These are phyloP conservation scores for Apantesis nais DNA, from an alignment of 2,888 invertebrate species.

Conservation along the genomic window DNA sequence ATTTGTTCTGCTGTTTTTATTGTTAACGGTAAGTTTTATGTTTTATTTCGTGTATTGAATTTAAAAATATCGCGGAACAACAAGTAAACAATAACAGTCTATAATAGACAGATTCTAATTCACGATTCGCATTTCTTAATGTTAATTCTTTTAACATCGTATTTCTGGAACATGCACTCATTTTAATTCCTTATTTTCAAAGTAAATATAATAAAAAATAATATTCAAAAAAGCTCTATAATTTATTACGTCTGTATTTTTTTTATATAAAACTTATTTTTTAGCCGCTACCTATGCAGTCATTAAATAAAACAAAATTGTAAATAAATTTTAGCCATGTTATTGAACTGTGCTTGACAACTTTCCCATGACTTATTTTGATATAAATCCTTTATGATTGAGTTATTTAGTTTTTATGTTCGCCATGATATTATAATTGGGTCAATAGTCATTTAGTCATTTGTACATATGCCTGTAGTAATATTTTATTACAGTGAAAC, in stretches of 20 bases:
- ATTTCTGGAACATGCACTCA: not conserved
- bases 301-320: not conserved
- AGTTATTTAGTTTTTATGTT: not conserved
- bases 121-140: not conserved
- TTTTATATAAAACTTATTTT: not conserved
- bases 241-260: not conserved
- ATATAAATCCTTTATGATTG: not conserved
- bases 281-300: not conserved
- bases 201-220: not conserved
- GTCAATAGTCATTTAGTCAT: not conserved
- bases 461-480: not conserved
- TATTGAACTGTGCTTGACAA: not conserved
- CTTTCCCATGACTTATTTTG: not conserved
- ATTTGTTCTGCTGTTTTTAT: conserved; percentile 48
- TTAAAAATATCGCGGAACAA: not conserved
- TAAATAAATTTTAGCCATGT: not conserved
- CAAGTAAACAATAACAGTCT: not conserved
- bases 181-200: not conserved
- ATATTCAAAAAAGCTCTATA: not conserved
- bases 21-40: conserved; percentile 58
- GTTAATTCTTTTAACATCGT: not conserved
- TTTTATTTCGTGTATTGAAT: not conserved
- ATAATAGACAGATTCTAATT: too few species aligned
- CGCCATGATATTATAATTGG: not conserved
- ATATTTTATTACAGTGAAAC: not conserved